Evolutionary conservation across 2,888 invertebrate genomes (phyloP), one percentile per base, ranked within the genome.

Genomic region (Conchocele bisecta): DNA sequence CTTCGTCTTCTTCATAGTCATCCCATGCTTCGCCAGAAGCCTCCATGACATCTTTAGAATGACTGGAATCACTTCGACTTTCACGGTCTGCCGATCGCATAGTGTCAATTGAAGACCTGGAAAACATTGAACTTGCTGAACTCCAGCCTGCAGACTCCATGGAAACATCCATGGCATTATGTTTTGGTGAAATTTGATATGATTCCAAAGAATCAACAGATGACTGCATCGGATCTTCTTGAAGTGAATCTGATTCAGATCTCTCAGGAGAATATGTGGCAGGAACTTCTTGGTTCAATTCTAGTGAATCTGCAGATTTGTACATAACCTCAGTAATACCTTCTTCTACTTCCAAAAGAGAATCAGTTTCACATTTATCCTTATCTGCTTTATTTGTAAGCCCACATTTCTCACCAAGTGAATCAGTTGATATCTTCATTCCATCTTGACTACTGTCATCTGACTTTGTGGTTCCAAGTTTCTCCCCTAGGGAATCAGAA

Each of bases 1-100:
- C 64, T 57, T 74, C 73, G 6, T 61, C 76, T 13, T 60, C 69
- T 44, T 50, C 57, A 48, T 74, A 73, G 33, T 80, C 75, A 56
- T 83, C 84, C 58, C 84, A 86, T 17, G 90, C 89, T 71, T 90
- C 90, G 48, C 84, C 77, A n/a, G 90, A 90, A 33, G 89, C 88
- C 63, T 88, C 86, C 89, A 90, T 89, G 22, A 88, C 76, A 64
- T 87, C 86, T 26, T 51, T 59, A 1, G 83, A 81, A 50, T 83
- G 82, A 7, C 79, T 79, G 4, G 86, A 84, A 56, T 86, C 86
- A 57, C 81, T 86, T 17, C 77, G 82, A 1, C 64, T 63, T 33
- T 86, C 86, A 20, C 81, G 64, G 26, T 76, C 87, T n/a, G 82
- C 83, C 28, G 85, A 86, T 51, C 79, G 78, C 79, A 85, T 81